phyloP scores from a whole-genome alignment of 2,113 vertebrate species.

The Herpetotheres cachinnans region DNA sequence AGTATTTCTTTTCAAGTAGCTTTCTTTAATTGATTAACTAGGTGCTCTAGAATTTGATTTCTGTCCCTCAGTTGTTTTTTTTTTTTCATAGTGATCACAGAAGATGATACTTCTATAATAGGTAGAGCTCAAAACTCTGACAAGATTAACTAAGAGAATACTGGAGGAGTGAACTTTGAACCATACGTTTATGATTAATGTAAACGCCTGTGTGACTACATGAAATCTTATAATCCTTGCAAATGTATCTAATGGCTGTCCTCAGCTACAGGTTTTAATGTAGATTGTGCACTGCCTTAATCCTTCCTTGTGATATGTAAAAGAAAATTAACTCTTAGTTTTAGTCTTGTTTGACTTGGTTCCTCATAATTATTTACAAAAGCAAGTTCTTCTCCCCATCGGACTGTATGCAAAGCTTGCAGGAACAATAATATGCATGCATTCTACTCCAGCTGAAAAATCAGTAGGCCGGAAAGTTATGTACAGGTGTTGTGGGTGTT shows the following conservation, averaged over 20 bases:
- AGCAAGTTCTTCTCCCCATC: not conserved
- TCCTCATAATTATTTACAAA: not conserved
- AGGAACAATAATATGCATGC: not conserved
- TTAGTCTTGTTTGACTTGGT: not conserved
- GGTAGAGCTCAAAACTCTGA: not conserved
- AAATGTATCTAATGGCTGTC: not conserved
- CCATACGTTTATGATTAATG: not conserved
- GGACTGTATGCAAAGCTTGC: not conserved
- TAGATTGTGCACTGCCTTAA: not conserved
- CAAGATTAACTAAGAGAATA: not conserved
- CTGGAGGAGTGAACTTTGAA: not conserved
- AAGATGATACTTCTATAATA: not conserved
- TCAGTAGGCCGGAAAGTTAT: not conserved
- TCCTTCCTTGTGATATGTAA: not conserved
- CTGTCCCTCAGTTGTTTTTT: not conserved
- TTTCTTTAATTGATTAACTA: not conserved
- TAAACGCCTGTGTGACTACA: not conserved
- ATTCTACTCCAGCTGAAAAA: not conserved
- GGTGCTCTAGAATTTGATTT: not conserved
- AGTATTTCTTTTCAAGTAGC: not conserved
- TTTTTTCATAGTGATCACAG: not conserved
- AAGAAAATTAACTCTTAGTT: not conserved
- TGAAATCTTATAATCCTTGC: not conserved
- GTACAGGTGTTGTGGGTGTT: not conserved
- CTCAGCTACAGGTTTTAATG: not conserved